Evolutionary conservation across 2,797 vertebrate species (phyloP).

Genomic region (Lagorchestes hirsutus): DNA sequence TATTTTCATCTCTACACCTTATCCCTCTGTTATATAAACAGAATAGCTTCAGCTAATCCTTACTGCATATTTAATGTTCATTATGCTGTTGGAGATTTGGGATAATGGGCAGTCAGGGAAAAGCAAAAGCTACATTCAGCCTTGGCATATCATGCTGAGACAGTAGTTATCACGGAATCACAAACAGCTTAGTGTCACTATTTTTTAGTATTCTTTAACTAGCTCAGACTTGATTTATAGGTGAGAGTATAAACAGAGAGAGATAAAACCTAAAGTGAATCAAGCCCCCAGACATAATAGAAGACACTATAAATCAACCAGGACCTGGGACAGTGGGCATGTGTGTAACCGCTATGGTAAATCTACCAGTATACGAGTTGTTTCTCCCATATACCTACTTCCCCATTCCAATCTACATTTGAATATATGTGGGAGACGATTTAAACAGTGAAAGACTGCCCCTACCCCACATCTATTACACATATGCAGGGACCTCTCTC

Average conservation of each 20-base stretch:
- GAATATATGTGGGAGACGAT: neutral
- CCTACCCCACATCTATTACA: neutral
- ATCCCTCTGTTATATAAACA: neutral
- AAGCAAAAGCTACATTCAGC: neutral
- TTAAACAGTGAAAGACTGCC: neutral
- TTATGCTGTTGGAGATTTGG: neutral
- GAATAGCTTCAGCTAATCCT: neutral
- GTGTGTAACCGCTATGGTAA: neutral
- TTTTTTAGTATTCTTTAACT: neutral
- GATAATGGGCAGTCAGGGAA: neutral
- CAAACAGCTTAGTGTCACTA: neutral
- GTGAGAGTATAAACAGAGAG: neutral
- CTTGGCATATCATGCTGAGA: neutral
- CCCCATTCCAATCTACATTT: neutral
- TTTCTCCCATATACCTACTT: neutral
- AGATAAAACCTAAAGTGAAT: neutral
- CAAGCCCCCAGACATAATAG: neutral
- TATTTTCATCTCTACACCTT: neutral
- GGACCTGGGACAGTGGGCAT: neutral
- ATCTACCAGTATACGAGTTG: neutral
- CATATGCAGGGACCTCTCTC: neutral
- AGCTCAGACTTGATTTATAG: neutral
- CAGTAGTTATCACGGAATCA: neutral
- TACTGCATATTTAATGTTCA: slow-evolving; percentile 4
- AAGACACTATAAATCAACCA: neutral